Evolutionary conservation across 2,888 invertebrate species (phyloP).

Genomic region (Lochmaea crataegi): DNA sequence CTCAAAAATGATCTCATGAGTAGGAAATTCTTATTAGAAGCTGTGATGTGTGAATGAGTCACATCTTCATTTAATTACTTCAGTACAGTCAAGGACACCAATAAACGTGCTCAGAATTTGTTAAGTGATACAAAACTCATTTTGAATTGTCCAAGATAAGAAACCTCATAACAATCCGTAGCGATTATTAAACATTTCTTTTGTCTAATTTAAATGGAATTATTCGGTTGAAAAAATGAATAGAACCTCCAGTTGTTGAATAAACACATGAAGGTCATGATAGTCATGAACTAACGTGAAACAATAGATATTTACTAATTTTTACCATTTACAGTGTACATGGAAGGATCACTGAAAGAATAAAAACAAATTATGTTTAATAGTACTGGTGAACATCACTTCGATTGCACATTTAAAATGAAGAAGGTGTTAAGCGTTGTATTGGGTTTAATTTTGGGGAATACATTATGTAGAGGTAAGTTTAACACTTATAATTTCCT

Average conservation of each 20-base stretch:
- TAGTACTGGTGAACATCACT: not conserved
- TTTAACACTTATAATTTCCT: not conserved
- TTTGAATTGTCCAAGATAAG: not conserved
- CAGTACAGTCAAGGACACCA: not conserved
- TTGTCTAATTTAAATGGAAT: not conserved
- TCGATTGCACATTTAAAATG: not conserved
- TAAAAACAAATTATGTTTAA: not conserved
- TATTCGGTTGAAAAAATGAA: not conserved
- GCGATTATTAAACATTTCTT: not conserved
- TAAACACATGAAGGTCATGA: conserved; percentile 10
- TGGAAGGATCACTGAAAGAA: not conserved
- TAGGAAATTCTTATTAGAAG: not conserved
- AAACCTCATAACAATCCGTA: not conserved
- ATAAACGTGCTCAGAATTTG: not conserved
- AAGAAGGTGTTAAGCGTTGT: not conserved
- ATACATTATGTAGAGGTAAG: not conserved
- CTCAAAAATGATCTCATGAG: not conserved
- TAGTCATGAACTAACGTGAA: conserved; percentile 15
- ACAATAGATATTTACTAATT: conserved; percentile 9
- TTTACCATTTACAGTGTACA: not conserved
- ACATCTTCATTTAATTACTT: not conserved
- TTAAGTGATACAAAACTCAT: not conserved
- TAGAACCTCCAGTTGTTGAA: not conserved
- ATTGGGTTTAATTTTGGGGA: not conserved
- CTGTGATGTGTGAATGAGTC: not conserved